Evolutionary conservation across 1,140 invertebrate species (phyloP), one percentile per base, ranked within the genome.

Genomic region (Apis dorsata): DNA sequence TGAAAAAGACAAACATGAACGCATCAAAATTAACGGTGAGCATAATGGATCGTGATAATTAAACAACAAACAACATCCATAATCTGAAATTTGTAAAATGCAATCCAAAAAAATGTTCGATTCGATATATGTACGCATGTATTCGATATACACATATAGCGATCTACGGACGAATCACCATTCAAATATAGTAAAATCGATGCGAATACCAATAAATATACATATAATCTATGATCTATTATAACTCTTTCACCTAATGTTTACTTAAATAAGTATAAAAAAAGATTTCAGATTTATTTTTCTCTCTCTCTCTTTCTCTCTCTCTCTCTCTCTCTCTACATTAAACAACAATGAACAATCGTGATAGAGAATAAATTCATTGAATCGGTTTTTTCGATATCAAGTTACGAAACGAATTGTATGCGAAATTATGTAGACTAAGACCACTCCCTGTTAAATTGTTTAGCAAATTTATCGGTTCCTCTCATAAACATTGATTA

Each of bases 21-120:
- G 95, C 88, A 94, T 95, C 84, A 95, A 95, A 91, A 96, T 97
- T 85, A 95, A 96, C 93, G 95, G 96, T 97, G 94, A 95, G 95
- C 55, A 83, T 2, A 68, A 28, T 28, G 1, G 62, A 15, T 21
- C 71, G 17, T 55, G 10, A 24, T 34, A 21, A n/a, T 51, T 44
- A 57, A 55, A 28, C 44, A 55, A 69, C 28, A 28, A 17, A 12
- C 34, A 19, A 68, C 21, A 12, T 44, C 5, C 17, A 68, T 68
- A 21, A 44, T 44, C 19, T 4, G 1, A 68, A 21, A 66, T 66
- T 17, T 65, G 28, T 28, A 65, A 1, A 28, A 65, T 17, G 17
- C 24, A 65, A 17, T 0, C 1, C 28, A 65, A 17, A 65, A 65
- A 60, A 60, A n/a, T 13, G n/a, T 24, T 24, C 17, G 19, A 12